Conservation (phyloP, 1,140 invertebrate genomes). For the Hydropsyche tenuis region DNA sequence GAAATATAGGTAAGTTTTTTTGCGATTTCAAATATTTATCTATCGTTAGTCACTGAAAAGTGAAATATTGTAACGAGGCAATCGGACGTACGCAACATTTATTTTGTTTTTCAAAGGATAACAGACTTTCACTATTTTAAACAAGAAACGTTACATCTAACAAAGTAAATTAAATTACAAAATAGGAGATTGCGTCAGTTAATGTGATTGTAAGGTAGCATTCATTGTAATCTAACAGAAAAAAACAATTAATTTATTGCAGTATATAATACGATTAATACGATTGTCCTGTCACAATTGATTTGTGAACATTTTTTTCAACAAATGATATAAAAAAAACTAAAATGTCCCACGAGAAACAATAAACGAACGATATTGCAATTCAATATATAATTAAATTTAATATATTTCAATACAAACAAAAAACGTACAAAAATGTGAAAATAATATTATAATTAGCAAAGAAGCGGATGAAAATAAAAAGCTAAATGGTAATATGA, state of each 20-base stretch:
- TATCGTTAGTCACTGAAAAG: too few relatives aligned
- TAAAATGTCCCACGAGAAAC: background rate
- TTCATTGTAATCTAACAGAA: background rate
- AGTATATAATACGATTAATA: background rate
- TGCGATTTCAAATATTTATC: background rate
- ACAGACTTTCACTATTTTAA: background rate
- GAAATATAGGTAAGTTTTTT: slow-evolving; percentile 75
- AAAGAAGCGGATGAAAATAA: too few relatives aligned
- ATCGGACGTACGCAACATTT: background rate
- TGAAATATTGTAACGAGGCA: too few relatives aligned
- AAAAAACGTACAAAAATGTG: too few relatives aligned
- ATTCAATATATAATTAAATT: too few relatives aligned
- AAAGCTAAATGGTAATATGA: too few relatives aligned
- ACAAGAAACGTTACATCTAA: background rate
- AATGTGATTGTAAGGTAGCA: background rate
- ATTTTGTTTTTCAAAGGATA: slow-evolving; percentile 5
- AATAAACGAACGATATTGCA: too few relatives aligned
- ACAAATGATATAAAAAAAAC: background rate
- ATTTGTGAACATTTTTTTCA: too few relatives aligned
- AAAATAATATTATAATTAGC: too few relatives aligned
- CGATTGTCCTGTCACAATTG: background rate
- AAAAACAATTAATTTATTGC: background rate
- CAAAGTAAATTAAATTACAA: background rate
- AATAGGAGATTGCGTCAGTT: background rate
- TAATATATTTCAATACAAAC: too few relatives aligned